Evolutionary conservation across 2,797 vertebrate genomes (phyloP).

Genomic region (Morelia viridis): DNA sequence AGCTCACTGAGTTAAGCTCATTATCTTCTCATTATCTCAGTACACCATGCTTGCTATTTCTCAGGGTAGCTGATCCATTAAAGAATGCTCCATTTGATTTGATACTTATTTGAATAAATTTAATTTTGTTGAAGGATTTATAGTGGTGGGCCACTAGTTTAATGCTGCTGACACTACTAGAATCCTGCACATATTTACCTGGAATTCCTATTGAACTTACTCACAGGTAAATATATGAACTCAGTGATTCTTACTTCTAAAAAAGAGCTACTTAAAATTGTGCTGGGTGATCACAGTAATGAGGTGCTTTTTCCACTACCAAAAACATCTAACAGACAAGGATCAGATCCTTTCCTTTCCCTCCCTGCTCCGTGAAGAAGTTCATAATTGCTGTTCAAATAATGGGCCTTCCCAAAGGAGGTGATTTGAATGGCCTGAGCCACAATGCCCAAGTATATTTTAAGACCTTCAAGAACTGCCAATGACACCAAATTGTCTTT

Average conservation of each 20-base stretch:
- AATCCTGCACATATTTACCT: neutral
- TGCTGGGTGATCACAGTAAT: constrained; percentile 39
- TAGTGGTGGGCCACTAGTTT: constrained; percentile 30
- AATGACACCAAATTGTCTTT: constrained; percentile 67
- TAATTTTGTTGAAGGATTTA: constrained; percentile 35
- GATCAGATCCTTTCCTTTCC: constrained; percentile 45
- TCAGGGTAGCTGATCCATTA: neutral
- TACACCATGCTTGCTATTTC: fast-evolving
- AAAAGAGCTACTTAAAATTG: constrained; percentile 12
- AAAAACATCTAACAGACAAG: constrained; percentile 15
- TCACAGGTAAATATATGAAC: neutral
- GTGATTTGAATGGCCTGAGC: constrained; percentile 50
- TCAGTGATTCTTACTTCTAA: neutral
- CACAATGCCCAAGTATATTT: constrained; percentile 69
- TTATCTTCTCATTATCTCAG: neutral
- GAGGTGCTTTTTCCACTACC: constrained; percentile 36
- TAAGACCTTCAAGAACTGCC: constrained; percentile 72
- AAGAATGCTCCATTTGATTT: neutral
- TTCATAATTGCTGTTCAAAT: constrained; percentile 66
- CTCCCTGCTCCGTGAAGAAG: constrained; percentile 49
- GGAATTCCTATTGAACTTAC: neutral
- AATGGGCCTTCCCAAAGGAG: constrained; percentile 61
- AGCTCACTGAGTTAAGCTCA: neutral
- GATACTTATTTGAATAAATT: neutral
- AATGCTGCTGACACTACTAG: neutral